A percentile compares a stretch with the other conserved stretches of the same genome.
Conservation (phyloP, 2,797 vertebrate genomes). For the Cossypha dichroa region DNA sequence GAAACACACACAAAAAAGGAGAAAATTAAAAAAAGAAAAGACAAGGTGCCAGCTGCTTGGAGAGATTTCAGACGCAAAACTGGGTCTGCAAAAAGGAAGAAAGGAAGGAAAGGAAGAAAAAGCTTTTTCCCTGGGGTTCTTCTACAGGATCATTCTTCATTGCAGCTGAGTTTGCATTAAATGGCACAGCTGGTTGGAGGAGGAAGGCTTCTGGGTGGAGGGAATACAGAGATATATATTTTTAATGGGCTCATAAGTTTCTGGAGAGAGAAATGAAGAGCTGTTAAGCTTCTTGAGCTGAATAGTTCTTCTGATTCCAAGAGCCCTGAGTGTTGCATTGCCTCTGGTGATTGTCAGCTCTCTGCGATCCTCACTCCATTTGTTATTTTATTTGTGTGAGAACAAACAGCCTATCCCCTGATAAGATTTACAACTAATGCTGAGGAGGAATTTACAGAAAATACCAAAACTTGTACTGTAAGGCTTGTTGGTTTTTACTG, state of each 20-base stretch:
- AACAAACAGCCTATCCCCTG: slow-evolving; percentile 51
- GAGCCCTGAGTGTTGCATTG: slow-evolving; percentile 6
- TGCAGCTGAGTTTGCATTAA: slow-evolving; percentile 63
- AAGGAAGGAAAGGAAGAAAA: slow-evolving; percentile 34
- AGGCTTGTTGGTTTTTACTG: slow-evolving; percentile 33
- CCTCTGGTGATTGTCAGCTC: slow-evolving; percentile 47
- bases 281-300: slow-evolving; percentile 52
- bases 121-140: slow-evolving; percentile 47
- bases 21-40: slow-evolving; percentile 40
- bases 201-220: slow-evolving; percentile 38
- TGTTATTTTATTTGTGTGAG: slow-evolving; percentile 58
- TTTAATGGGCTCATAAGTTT: slow-evolving; percentile 50
- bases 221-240: slow-evolving; percentile 1
- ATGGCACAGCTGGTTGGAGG: slow-evolving; percentile 52
- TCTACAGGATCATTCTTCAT: slow-evolving; percentile 51
- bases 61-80: slow-evolving; percentile 25
- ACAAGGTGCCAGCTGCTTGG: slow-evolving; percentile 58
- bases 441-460: slow-evolving; percentile 18
- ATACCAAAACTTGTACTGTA: slow-evolving; percentile 12
- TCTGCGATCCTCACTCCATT: slow-evolving; percentile 11
- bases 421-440: slow-evolving; percentile 62
- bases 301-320: slow-evolving; percentile 54
- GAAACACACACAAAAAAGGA: not conserved
- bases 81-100: slow-evolving; percentile 32
- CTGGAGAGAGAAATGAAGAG: slow-evolving; percentile 41